phyloP scores from a whole-genome alignment of 2,113 vertebrate genomes.

The Zapus hudsonius region DNA sequence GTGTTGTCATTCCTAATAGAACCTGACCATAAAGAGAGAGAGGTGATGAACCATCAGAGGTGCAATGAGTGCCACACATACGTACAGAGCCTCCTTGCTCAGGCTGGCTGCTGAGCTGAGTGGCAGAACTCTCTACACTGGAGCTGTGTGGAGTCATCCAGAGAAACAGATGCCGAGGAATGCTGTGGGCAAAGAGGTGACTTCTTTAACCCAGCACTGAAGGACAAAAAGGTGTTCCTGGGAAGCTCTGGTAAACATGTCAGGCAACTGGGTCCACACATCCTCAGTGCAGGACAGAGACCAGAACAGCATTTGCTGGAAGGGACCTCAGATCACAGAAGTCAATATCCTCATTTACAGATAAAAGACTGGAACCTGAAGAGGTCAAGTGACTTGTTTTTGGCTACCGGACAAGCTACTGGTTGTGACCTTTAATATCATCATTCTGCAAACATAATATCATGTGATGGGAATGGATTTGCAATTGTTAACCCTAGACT shows the following conservation, averaged over 20 bases:
- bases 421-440: not conserved
- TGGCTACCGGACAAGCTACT: not conserved
- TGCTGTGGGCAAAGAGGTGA: not conserved
- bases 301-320: not conserved
- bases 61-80: not conserved
- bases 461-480: not conserved
- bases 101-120: rapidly evolving
- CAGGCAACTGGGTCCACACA: rapidly evolving
- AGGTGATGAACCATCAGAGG: rapidly evolving
- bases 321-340: not conserved
- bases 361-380: not conserved
- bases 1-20: not conserved
- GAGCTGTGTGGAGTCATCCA: not conserved
- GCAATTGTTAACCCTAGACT: not conserved
- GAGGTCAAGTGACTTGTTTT: not conserved
- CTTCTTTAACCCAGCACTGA: not conserved
- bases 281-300: not conserved
- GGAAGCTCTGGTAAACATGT: not conserved
- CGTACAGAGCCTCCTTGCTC: rapidly evolving
- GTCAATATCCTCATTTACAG: slow-evolving; percentile 7
- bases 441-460: not conserved
- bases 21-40: not conserved
- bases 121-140: rapidly evolving
- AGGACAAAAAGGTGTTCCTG: not conserved
- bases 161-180: not conserved